Percentiles rank a stretch among this genome's conserved stretches.
Evolutionary conservation across 2,888 invertebrate genomes (phyloP).

Genomic region (Apamea sordens): DNA sequence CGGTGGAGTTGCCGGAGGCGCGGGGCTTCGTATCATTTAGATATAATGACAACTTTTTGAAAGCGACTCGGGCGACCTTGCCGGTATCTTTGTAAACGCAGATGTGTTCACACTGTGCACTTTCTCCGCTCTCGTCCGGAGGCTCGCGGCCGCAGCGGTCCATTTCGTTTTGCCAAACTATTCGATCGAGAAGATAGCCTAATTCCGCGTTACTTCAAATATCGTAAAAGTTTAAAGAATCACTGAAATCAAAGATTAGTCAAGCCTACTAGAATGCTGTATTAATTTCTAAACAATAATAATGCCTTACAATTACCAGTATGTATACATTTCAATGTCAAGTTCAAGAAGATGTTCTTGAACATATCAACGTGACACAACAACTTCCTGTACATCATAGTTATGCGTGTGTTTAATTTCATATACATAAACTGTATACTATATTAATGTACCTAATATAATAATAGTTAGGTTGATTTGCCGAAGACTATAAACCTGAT

Average conservation of each 20-base stretch:
- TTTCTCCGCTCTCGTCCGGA: slow-evolving; percentile 59
- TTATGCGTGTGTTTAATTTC: background rate
- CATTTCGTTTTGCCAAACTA: slow-evolving; percentile 55
- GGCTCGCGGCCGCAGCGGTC: slow-evolving; percentile 33
- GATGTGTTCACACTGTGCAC: slow-evolving; percentile 56
- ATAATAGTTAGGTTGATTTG: background rate
- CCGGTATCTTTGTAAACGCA: slow-evolving; percentile 59
- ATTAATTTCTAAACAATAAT: slow-evolving; percentile 19
- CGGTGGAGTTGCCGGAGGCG: background rate
- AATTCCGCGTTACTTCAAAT: background rate
- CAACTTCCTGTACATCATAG: background rate
- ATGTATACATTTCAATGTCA: slow-evolving; percentile 28
- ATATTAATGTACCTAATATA: background rate
- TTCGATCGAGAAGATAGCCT: slow-evolving; percentile 21
- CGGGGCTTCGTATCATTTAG: slow-evolving; percentile 19
- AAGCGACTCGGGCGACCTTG: slow-evolving; percentile 69
- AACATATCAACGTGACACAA: background rate
- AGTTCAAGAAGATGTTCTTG: slow-evolving; percentile 28
- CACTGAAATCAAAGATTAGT: background rate
- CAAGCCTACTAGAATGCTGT: background rate
- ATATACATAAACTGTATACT: background rate
- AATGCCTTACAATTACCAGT: background rate
- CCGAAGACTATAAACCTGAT: background rate
- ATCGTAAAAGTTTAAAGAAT: background rate
- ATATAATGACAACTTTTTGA: slow-evolving; percentile 63